phyloP scores from a whole-genome alignment of 2,888 invertebrate species.

The Chloroclysta siterata region DNA sequence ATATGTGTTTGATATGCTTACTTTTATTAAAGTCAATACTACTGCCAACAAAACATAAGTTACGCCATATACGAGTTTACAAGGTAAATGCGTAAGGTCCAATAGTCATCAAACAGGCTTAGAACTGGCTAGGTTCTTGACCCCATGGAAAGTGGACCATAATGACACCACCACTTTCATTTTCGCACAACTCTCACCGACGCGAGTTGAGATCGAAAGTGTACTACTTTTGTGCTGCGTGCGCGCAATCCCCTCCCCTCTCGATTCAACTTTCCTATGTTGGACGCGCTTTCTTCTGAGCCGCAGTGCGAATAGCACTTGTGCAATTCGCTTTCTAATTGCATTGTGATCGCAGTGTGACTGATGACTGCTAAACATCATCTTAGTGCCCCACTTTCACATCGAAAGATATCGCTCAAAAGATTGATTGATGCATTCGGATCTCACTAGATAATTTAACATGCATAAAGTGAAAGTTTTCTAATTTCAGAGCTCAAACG shows the following conservation, averaged over 20 bases:
- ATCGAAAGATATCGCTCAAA: slow-evolving; percentile 47
- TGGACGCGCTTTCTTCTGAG: slow-evolving; percentile 80
- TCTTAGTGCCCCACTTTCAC: slow-evolving; percentile 71
- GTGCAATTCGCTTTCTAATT: slow-evolving; percentile 84
- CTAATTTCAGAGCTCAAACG: background rate
- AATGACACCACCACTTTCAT: slow-evolving; percentile 86
- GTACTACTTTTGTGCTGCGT: slow-evolving; percentile 81
- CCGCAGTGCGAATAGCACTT: slow-evolving; percentile 60
- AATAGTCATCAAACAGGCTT: slow-evolving; percentile 60
- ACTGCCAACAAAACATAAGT: slow-evolving; percentile 20
- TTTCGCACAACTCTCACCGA: slow-evolving; percentile 85
- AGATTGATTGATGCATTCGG: slow-evolving; percentile 48
- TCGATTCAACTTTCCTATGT: slow-evolving; percentile 75
- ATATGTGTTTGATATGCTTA: too few species aligned
- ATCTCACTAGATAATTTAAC: slow-evolving; percentile 38
- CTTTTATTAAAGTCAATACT: too few species aligned
- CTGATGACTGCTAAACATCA: slow-evolving; percentile 69
- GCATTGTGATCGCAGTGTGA: slow-evolving; percentile 78
- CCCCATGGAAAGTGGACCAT: slow-evolving; percentile 83
- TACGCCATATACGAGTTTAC: slow-evolving; percentile 27
- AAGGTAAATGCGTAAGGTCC: slow-evolving; percentile 44
- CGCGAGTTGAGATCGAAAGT: slow-evolving; percentile 82
- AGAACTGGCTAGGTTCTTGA: slow-evolving; percentile 75
- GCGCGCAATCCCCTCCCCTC: slow-evolving; percentile 68
- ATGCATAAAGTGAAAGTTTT: slow-evolving; percentile 36